Base-by-base conservation (phyloP, 2,888 invertebrate species). In the Pristionchus maxplancki region DNA sequence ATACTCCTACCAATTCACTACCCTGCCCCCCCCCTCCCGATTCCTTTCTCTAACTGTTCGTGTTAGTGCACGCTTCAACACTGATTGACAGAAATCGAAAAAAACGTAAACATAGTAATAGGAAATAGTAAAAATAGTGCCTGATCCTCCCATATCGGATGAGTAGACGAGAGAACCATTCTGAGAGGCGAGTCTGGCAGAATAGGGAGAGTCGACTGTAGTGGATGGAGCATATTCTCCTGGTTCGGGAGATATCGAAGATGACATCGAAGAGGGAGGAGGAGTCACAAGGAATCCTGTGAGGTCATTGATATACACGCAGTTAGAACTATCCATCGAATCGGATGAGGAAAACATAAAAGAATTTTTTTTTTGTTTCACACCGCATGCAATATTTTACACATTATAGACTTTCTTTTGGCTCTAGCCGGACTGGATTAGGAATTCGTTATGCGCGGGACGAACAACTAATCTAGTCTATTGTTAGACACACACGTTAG, bases 81-180 rank as follows among this genome's bases (percentile, higher is more conserved):
- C 40, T 44, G 11, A 44, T n/a, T 44, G 40, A 28, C 40, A 78
- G 13, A 83, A n/a, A n/a, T n/a, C n/a, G 53, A 53, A 13, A n/a
- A 37, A 28, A 81, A 37, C 28, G 20, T 9, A 20, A 20, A 67
- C 13, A 34, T 37, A 31, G 20, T 74, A 74, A 78, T 78, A 24
- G 15, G 31, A 44, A 28, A 85, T 44, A 71, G 37, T 24, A 85
- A 31, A 40, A 71, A 89, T 40, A 84, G 67, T 88, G 90, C 90
- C 90, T 83, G 53, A 64, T 31, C 91, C 90, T 74, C 92, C 91
- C 53, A 90, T 84, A 67, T 93, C 93, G 2, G 92, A 90, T 17
- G 92, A 93, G 88, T 92, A 93, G 74, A 93, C 90, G 62, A 93
- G 89, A 34, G 91, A 89, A 78, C 90, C 90, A n/a, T 89, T 71